Base-by-base conservation (phyloP, 1,140 invertebrate species). In the Gryllus bimaculatus region DNA sequence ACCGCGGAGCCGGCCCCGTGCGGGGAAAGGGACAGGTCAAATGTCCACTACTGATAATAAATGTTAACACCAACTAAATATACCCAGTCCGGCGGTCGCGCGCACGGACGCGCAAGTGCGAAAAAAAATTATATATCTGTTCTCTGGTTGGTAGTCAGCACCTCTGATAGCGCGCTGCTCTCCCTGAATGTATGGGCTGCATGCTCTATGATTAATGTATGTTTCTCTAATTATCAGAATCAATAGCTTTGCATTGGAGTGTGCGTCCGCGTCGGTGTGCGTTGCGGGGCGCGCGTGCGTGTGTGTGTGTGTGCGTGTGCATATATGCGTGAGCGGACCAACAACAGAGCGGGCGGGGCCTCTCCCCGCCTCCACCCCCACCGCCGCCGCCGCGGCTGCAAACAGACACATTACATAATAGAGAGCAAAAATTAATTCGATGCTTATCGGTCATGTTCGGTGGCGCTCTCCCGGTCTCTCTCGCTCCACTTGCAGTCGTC, bases 381-480 rank as follows among this genome's bases (percentile, higher is more conserved):
- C 54, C 54, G 18, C 54, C 54, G 18, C 54, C 54, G 54, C 54
- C 54, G 54, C 54, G 10, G 8, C 47, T 54, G 48, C 48, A 77
- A 77, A 77, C 47, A 47, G 48, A 77, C 47, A 77, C 76, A 77
- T 77, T 77, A 77, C 47, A 77, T 77, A 77, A 77, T 77, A 54
- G 76, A 77, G 48, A 48, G 76, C 47, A 77, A 77, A 54, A 77
- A 77, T 77, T 77, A 77, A 77, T 77, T 77, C 76, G 54, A 66
- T 66, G 54, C 54, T 66, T 66, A 66, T 66, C 54, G 54, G 10
- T 66, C 18, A 18, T 66, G 18, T 66, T 13, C 54, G 10, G 54
- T 66, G 54, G 10, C 10, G 10, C 54, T 66, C 10, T 66, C 54
- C 54, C 7, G 10, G 54, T 13, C 26, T 39, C 26, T 39, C 26